Evolutionary conservation across 2,888 invertebrate species (phyloP).

Genomic region (Smittia sp.): DNA sequence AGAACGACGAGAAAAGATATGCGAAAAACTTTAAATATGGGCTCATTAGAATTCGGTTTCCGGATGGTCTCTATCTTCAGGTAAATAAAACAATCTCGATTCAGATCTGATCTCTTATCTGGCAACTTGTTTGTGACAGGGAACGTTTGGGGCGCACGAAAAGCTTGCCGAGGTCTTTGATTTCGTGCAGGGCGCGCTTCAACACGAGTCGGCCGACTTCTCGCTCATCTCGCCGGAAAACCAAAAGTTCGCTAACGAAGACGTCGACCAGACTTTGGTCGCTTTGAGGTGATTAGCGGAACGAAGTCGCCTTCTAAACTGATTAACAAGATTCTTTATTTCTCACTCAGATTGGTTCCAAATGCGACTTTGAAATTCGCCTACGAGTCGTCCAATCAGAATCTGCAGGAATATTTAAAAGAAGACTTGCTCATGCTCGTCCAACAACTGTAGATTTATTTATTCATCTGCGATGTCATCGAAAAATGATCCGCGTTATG

Average conservation of each 20-base stretch:
- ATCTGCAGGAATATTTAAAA: constrained; percentile 64
- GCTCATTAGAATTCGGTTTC: constrained; percentile 81
- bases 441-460: constrained; percentile 51
- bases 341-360: constrained; percentile 67
- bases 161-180: constrained; percentile 69
- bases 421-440: constrained; percentile 73
- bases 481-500: not conserved
- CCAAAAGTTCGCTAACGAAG: constrained; percentile 62
- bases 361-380: constrained; percentile 76
- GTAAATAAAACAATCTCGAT: constrained; percentile 22
- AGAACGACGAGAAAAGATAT: constrained; percentile 79
- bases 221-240: constrained; percentile 66
- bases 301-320: not conserved
- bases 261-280: constrained; percentile 69
- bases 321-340: not conserved
- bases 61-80: constrained; percentile 66
- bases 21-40: constrained; percentile 81
- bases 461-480: not conserved
- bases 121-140: constrained; percentile 56
- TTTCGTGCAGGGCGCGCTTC: constrained; percentile 76
- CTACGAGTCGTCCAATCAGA: constrained; percentile 57
- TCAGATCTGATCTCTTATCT: not conserved
- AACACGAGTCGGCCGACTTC: constrained; percentile 67
- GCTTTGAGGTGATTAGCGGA: constrained; percentile 56
- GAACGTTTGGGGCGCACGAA: constrained; percentile 85